A percentile compares a stretch with the other conserved stretches of the same genome.
These are phyloP conservation scores for Hypsopygia costalis DNA, from an alignment of 2,888 invertebrate species.

Conservation along the genomic window DNA sequence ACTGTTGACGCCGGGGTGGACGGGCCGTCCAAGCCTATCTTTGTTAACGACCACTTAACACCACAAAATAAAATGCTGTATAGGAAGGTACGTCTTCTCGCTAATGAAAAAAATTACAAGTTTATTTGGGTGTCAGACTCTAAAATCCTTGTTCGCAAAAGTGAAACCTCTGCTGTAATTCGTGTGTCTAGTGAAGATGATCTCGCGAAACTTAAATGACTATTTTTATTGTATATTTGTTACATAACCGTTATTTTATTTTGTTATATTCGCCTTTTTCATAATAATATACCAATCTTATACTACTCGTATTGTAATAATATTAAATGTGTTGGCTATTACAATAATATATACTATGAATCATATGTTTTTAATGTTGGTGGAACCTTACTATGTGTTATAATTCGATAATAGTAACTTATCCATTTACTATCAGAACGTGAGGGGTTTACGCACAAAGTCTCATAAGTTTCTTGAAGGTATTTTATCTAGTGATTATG, in stretches of 20 bases:
- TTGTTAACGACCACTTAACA: too few relatives aligned
- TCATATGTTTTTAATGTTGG: too few relatives aligned
- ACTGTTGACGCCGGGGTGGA: too few relatives aligned
- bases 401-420: not conserved
- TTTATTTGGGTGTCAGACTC: constrained; percentile 5
- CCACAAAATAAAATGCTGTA: constrained; percentile 3
- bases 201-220: constrained; percentile 8
- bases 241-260: not conserved
- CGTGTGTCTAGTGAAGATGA: constrained; percentile 1
- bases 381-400: not conserved
- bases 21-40: too few relatives aligned
- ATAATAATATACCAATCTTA: too few relatives aligned
- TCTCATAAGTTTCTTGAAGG: not conserved
- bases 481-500: constrained; percentile 1
- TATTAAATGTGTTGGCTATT: too few relatives aligned
- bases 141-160: constrained; percentile 6
- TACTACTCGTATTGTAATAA: too few relatives aligned
- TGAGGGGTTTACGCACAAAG: too few relatives aligned
- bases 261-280: too few relatives aligned
- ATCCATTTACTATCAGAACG: too few relatives aligned
- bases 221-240: not conserved
- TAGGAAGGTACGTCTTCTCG: not conserved
- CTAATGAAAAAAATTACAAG: constrained; percentile 1
- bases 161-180: not conserved
- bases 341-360: not conserved